Evolutionary conservation across 2,888 invertebrate genomes (phyloP), one percentile per base, ranked within the genome.

Genomic region (Mystacides longicornis): DNA sequence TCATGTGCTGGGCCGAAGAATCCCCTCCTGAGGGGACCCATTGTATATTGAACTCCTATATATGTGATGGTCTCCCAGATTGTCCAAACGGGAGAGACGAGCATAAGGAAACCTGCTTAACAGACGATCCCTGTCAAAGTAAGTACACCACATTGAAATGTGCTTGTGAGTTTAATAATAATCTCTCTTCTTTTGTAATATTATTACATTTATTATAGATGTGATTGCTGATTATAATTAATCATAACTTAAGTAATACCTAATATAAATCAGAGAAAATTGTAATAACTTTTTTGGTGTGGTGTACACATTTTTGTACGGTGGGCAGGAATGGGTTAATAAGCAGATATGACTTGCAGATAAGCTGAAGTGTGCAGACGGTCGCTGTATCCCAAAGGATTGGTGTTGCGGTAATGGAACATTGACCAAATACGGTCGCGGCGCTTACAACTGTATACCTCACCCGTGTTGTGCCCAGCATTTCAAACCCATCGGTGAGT

Each of bases 401-500:
- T 80, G 80, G 63, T 81, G 80, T 49, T 82, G 81, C 52, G n/a
- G n/a, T n/a, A 70, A 72, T 58, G 71, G 63, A 51, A 70, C 63
- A 52, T 43, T 42, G 61, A 63, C 2, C 46, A 68, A 23, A 65
- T 72, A 49, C 3, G 54, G 43, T 19, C 33, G 37, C 14, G 49
- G 22, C 11, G 51, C 48, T 3, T 49, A 48, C 37, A 14, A 16
- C n/a, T 76, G 76, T 59, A 65, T 64, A 14, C 74, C 73, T 61
- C 75, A 74, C 2, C 63, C 67, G 19, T 77, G 77, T 67, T 77
- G 77, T 64, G 66, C 67, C 45, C 72, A 74, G 61, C 68, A 71
- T 0, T 46, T 20, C 46, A 46, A 37, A 14, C 3, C 37, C 4
- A n/a, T 37, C 37, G 37, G 37, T 27, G 65, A 1, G 67, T 68